A percentile compares a stretch with the other conserved stretches of the same genome.
Evolutionary conservation across 2,797 vertebrate genomes (phyloP).

Genomic region (Esox lucius): DNA sequence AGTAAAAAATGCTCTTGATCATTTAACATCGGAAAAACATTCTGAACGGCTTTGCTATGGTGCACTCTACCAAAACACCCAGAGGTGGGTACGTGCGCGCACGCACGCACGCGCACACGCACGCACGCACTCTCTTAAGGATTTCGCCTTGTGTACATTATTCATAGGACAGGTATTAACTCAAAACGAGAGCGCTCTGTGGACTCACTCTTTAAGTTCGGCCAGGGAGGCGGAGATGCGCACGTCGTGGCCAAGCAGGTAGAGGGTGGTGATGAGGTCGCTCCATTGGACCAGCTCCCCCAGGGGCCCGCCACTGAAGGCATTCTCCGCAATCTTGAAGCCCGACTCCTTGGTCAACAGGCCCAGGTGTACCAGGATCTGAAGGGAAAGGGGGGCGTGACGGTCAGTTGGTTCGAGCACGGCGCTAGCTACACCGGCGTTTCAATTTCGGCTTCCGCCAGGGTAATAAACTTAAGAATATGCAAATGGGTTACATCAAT

Average conservation of each 20-base stretch:
- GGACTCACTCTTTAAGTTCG: conserved; percentile 97
- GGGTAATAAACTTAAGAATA: neutral
- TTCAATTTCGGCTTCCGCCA: neutral
- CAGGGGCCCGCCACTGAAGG: conserved; percentile 95
- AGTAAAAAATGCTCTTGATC: neutral
- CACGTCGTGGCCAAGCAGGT: conserved; percentile 96
- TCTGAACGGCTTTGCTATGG: neutral
- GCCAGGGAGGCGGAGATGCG: conserved; percentile 97
- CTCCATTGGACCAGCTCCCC: conserved; percentile 99
- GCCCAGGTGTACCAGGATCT: conserved; percentile 96
- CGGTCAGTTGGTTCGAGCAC: neutral
- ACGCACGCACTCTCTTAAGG: too few species aligned
- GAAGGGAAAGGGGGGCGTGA: conserved; percentile 4
- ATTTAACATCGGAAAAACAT: neutral
- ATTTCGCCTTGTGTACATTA: too few species aligned
- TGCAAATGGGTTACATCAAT: neutral
- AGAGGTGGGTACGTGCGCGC: neutral
- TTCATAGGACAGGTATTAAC: too few species aligned
- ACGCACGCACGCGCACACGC: neutral
- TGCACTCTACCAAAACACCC: neutral
- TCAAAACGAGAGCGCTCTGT: neutral
- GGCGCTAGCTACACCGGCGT: neutral
- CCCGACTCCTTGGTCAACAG: conserved; percentile 98
- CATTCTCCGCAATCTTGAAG: conserved; percentile 98
- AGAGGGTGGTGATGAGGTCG: conserved; percentile 97